Conservation (phyloP, 2,797 vertebrate genomes). For the Cetoscarus ocellatus region DNA sequence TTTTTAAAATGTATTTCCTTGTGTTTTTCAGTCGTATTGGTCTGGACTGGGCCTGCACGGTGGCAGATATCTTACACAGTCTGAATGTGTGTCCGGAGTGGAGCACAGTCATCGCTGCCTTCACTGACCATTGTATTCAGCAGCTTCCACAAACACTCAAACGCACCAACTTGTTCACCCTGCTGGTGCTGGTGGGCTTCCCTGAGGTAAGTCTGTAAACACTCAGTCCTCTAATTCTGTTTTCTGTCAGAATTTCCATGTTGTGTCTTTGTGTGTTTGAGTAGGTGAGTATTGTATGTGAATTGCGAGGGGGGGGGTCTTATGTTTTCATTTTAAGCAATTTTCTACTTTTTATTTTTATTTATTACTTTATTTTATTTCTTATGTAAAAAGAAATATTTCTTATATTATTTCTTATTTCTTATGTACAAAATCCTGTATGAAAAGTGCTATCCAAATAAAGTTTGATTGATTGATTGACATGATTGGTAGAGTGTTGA, state of each 20-base stretch:
- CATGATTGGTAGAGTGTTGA: background rate
- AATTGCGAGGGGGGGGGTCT: too few species aligned
- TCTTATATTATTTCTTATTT: too few species aligned
- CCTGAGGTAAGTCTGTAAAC: constrained; percentile 88
- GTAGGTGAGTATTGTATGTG: too few species aligned
- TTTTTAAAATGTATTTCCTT: background rate
- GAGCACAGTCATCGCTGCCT: constrained; percentile 89
- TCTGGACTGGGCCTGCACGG: constrained; percentile 96
- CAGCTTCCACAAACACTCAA: constrained; percentile 93
- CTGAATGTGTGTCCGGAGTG: constrained; percentile 91
- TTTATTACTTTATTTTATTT: too few species aligned
- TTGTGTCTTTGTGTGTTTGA: too few species aligned
- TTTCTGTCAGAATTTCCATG: too few species aligned
- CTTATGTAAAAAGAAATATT: too few species aligned
- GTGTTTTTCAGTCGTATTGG: constrained; percentile 89
- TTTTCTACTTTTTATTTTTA: too few species aligned
- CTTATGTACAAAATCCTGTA: too few species aligned
- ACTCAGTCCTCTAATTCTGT: background rate
- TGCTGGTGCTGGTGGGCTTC: constrained; percentile 95
- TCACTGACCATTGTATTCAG: constrained; percentile 93
- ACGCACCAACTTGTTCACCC: constrained; percentile 96
- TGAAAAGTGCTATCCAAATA: too few species aligned
- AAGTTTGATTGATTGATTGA: too few species aligned
- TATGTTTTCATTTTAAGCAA: too few species aligned
- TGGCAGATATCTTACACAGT: constrained; percentile 93